phyloP scores from a whole-genome alignment of 1,140 invertebrate genomes.

The Orchestia grillus region DNA sequence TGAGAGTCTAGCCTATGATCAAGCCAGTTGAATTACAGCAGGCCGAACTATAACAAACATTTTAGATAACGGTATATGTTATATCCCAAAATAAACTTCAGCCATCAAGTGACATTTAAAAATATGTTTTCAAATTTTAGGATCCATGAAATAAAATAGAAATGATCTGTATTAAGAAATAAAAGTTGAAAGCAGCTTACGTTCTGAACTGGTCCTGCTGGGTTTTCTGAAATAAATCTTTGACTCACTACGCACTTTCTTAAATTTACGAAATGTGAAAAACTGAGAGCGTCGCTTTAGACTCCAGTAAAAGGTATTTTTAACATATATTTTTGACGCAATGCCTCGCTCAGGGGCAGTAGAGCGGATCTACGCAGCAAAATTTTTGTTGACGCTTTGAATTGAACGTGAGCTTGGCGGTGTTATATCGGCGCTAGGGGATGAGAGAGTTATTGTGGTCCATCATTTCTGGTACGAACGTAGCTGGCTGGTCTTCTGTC shows the following conservation, averaged over 20 bases:
- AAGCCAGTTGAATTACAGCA: too few species aligned
- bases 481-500: too few species aligned
- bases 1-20: too few species aligned
- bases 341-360: not conserved
- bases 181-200: not conserved
- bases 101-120: too few species aligned
- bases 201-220: not conserved
- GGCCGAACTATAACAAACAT: too few species aligned
- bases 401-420: not conserved
- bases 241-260: not conserved
- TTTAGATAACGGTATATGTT: too few species aligned
- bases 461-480: not conserved
- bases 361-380: not conserved
- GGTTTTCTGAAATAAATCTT: not conserved
- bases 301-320: too few species aligned
- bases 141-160: too few species aligned
- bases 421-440: not conserved
- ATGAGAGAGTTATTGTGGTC: not conserved
- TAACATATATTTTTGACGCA: not conserved
- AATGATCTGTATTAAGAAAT: too few species aligned
- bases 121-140: too few species aligned
- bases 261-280: not conserved
- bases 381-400: not conserved
- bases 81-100: too few species aligned
- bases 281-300: not conserved